Evolutionary conservation across 2,888 invertebrate genomes (phyloP), one percentile per base, ranked within the genome.

Genomic region (Callyntrura guangdongensis): DNA sequence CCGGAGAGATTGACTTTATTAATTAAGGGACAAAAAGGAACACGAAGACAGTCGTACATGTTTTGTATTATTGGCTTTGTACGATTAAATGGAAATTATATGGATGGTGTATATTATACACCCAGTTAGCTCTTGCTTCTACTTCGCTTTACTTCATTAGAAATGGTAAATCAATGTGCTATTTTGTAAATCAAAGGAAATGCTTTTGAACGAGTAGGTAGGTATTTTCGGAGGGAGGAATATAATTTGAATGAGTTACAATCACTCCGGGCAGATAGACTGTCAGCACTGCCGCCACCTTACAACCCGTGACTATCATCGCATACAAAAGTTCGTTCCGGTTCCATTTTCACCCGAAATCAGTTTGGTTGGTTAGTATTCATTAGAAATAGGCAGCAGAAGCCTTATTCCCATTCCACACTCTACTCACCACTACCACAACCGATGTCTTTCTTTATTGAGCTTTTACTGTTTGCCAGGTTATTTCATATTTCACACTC

Each of bases 1-100:
- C 86, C 72, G 61, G 84, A 84, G 85, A 88, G 88, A 88, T 86
- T 82, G 91, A 89, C 86, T 89, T 88, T 89, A 89, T 91, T 91
- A 91, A 91, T 86, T 91, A 91, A 89, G 83, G 89, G 85, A 69
- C 84, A 59, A 47, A 79, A 87, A 61, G 86, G 69, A 89, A 25
- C 59, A 77, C 36, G 81, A 53, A 49, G 64, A 81, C 67, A 74
- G 47, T 47, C 12, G 72, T 45, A 20, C 61, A 77, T 77, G 49
- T 86, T 86, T 72, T 56, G 79, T 49, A 49, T 79, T 79, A 79
- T 82, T 82, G 22, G 82, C 82, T 64, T 81, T 61, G 17, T 14
- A 45, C 27, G 61, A 61, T 64, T 61, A 14, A 64, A 9, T 64
- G 2, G 22, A 82, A 47, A 64, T 82, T 82, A 82, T 67, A 74